A percentile compares a stretch with the other conserved stretches of the same genome.
Conservation (phyloP, 2,888 invertebrate species). For the Synanthedon formicaeformis region DNA sequence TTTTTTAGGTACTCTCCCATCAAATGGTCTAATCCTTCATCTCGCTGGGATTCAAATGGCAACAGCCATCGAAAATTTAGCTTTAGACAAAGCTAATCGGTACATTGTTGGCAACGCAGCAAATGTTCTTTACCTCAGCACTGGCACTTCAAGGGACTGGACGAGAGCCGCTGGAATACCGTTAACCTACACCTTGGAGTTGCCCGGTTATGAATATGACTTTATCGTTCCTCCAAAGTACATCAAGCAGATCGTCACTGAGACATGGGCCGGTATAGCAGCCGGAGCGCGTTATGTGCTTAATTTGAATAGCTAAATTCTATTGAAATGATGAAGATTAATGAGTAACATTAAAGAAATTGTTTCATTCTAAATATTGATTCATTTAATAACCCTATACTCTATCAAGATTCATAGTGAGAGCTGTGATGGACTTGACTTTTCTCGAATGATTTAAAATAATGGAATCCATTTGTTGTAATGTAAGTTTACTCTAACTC, state of each 20-base stretch:
- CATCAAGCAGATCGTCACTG: slow-evolving; percentile 67
- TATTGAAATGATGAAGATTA: background rate
- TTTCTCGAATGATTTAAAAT: no score
- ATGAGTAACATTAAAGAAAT: background rate
- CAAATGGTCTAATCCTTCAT: slow-evolving; percentile 59
- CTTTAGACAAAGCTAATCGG: slow-evolving; percentile 37
- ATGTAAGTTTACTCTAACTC: no score
- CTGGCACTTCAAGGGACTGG: slow-evolving; percentile 79
- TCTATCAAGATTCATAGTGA: no score
- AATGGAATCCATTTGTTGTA: no score
- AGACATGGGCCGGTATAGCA: slow-evolving; percentile 73
- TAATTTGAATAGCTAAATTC: background rate
- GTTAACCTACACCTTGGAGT: slow-evolving; percentile 75
- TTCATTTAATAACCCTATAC: no score
- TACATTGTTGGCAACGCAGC: slow-evolving; percentile 72
- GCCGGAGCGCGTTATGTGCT: slow-evolving; percentile 42
- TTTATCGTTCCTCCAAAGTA: slow-evolving; percentile 71
- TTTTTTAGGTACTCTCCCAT: slow-evolving; percentile 53
- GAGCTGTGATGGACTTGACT: no score
- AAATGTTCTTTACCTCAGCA: slow-evolving; percentile 66
- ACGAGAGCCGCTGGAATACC: slow-evolving; percentile 70
- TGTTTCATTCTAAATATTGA: background rate
- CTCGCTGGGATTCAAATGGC: slow-evolving; percentile 49
- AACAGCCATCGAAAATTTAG: slow-evolving; percentile 48
- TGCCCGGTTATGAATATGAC: slow-evolving; percentile 70